These are phyloP conservation scores for Drosophila multiciliata DNA, from an alignment of 2,888 invertebrate species.

Conservation along the genomic window DNA sequence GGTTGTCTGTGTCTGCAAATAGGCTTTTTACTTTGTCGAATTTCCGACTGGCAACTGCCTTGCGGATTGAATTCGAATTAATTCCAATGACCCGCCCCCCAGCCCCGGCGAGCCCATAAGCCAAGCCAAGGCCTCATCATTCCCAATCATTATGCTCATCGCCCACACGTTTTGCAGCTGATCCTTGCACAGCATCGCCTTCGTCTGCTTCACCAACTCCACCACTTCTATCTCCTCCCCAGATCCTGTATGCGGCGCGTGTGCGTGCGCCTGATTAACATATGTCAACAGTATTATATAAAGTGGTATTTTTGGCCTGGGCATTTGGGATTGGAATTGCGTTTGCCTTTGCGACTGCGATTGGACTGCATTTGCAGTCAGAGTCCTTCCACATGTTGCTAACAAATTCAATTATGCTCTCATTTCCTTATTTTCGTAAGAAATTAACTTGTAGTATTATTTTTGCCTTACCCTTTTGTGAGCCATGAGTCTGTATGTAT, in stretches of 20 bases:
- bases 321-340: conserved; percentile 46
- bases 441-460: conserved; percentile 73
- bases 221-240: conserved; percentile 15
- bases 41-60: conserved; percentile 50
- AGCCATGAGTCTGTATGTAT: conserved; percentile 8
- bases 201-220: conserved; percentile 26
- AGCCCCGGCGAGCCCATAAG: conserved; percentile 3
- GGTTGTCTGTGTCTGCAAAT: conserved; percentile 73
- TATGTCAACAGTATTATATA: conserved; percentile 84
- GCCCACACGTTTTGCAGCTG: conserved; percentile 64
- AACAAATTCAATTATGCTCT: conserved; percentile 79
- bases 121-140: conserved; percentile 48
- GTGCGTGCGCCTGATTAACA: conserved; percentile 85
- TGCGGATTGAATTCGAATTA: conserved; percentile 83
- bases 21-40: conserved; percentile 77
- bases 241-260: conserved; percentile 59
- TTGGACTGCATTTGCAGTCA: conserved; percentile 31
- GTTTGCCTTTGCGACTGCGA: conserved; percentile 14
- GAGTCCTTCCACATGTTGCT: conserved; percentile 43
- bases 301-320: conserved; percentile 73
- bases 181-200: conserved; percentile 39
- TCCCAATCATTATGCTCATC: conserved; percentile 47
- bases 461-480: conserved; percentile 16
- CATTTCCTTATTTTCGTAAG: conserved; percentile 78
- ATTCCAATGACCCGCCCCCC: conserved; percentile 82